Base-by-base conservation (phyloP, 2,797 vertebrate species). In the Poecilia picta region DNA sequence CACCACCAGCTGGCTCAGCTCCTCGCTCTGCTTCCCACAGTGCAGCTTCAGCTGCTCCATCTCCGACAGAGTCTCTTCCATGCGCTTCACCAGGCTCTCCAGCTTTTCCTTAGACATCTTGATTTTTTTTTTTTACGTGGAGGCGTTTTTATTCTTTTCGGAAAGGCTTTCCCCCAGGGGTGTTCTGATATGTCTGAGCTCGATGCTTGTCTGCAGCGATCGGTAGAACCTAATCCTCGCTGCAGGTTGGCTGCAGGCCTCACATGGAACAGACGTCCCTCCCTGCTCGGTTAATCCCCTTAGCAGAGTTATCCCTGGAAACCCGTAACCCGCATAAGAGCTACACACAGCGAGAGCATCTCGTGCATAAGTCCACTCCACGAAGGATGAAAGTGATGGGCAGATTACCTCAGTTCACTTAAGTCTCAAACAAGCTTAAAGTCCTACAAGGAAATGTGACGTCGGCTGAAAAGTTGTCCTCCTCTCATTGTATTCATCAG, bases 11-110 rank as follows among this genome's bases (percentile, higher is more conserved):
- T 95, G 95, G 93, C 95, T 96, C 80, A 96, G 95, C 88, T 96
- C 96, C 89, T 97, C 95, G 0, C 95, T 96, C 94, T 97, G 97
- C 92, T 95, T 96, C 75, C 96, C 96, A 28, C 96, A 97, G 91
- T 97, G 96, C 53, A 93, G 84, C 91, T 97, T 97, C 84, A 97
- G 92, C 85, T 97, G 97, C 93, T 97, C 97, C 87, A 97, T 97
- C 91, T 97, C 96, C 0, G 94, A 91, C 23, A 98, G 95, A 70
- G 97, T 97, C 80, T 96, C 95, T 93, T 97, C 97, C 96, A 97
- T 97, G 90, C 95, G 96, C 92, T 95, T 96, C 88, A 97, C 96
- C 91, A 97, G 92, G 1, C 95, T 95, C 85, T 97, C 97, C 88
- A 97, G 92, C 83, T 97, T 97, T 78, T 97, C 97, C 81, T 93